These are phyloP conservation scores for Cerastoderma edule DNA, from an alignment of 2,888 invertebrate species.

Conservation along the genomic window DNA sequence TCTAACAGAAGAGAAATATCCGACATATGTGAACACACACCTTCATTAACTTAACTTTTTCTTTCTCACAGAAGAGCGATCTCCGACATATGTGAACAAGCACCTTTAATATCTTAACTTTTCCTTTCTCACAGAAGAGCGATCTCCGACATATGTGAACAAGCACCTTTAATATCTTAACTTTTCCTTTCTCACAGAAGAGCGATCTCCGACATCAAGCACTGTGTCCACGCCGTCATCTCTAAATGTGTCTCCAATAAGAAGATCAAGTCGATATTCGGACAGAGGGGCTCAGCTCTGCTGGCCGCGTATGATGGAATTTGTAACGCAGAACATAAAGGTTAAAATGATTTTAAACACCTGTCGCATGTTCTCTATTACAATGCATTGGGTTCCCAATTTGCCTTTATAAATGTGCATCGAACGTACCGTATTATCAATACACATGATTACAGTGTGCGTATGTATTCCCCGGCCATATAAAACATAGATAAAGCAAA, in stretches of 20 bases:
- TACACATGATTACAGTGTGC: too few relatives aligned
- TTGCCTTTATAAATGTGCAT: too few relatives aligned
- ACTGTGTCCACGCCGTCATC: conserved; percentile 33
- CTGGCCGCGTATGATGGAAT: conserved; percentile 38
- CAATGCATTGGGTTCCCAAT: too few relatives aligned
- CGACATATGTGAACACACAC: too few relatives aligned
- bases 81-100: too few relatives aligned
- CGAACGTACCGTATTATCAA: too few relatives aligned
- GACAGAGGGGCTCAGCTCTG: conserved; percentile 31
- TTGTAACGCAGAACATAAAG: conserved; percentile 27
- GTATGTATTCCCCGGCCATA: too few relatives aligned
- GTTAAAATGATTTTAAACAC: neutral
- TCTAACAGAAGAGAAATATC: too few relatives aligned
- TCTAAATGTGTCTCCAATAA: conserved; percentile 41
- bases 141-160: too few relatives aligned
- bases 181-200: conserved; percentile 18
- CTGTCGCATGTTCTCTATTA: conserved; percentile 19
- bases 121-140: conserved; percentile 21
- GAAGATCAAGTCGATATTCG: conserved; percentile 34
- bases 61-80: too few relatives aligned
- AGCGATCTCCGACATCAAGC: conserved; percentile 38
- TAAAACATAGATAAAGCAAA: too few relatives aligned
- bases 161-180: neutral
- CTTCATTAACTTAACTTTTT: neutral
- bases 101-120: neutral